Percentiles rank a stretch among this genome's conserved stretches.
Conservation (phyloP, 2,113 vertebrate genomes). For the Crotophaga sulcirostris region DNA sequence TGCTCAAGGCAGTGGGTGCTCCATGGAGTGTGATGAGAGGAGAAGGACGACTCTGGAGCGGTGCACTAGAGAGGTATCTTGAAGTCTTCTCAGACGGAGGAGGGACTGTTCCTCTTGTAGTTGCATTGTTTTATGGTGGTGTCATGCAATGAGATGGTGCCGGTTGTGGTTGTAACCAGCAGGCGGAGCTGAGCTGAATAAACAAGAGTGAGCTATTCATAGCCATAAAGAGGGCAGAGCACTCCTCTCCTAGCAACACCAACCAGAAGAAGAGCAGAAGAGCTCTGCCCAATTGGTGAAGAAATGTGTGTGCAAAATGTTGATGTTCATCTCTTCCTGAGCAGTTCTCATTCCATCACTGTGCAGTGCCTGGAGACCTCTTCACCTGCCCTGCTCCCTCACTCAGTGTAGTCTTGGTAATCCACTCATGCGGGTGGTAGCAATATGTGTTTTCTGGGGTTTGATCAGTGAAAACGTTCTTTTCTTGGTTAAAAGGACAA, state of each 20-base stretch:
- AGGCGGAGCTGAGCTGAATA: slow-evolving; percentile 67
- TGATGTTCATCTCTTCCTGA: not conserved
- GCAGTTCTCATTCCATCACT: not conserved
- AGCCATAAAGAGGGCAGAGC: slow-evolving; percentile 62
- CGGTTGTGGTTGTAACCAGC: slow-evolving; percentile 65
- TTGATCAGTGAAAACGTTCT: not conserved
- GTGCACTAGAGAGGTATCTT: not conserved
- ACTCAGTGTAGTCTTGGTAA: not conserved
- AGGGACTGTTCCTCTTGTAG: not conserved
- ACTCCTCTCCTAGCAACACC: slow-evolving; percentile 72
- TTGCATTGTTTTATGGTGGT: slow-evolving; percentile 39
- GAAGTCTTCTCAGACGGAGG: not conserved
- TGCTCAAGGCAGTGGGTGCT: not conserved
- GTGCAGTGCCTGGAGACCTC: not conserved
- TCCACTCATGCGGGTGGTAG: fast-evolving
- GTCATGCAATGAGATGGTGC: slow-evolving; percentile 48
- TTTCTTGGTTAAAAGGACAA: not conserved
- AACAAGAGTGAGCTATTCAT: slow-evolving; percentile 67
- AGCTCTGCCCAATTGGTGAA: slow-evolving; percentile 54
- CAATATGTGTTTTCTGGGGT: not conserved
- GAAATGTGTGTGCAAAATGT: not conserved
- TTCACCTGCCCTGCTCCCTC: not conserved
- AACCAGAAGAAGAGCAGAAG: slow-evolving; percentile 45
- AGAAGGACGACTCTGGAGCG: not conserved
- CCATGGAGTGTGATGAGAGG: not conserved